A percentile compares a stretch with the other conserved stretches of the same genome.
Conservation (phyloP, 2,888 invertebrate genomes). For the Ptychoptera albimana region DNA sequence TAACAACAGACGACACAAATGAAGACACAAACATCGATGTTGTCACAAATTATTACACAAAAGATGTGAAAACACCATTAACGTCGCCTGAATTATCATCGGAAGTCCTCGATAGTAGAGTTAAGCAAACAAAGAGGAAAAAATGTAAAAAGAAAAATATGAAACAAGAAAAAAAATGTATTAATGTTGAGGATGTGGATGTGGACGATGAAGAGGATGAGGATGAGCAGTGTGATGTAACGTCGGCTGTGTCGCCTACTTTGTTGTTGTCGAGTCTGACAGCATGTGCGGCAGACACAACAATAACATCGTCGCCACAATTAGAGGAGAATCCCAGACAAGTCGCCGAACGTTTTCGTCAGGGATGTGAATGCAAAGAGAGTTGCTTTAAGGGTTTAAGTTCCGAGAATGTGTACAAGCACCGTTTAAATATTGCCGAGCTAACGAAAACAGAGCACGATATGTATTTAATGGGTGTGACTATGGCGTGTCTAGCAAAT, state of each 20-base stretch:
- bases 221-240: neutral
- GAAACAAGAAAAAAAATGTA: too few relatives aligned
- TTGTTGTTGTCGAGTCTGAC: neutral
- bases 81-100: too few relatives aligned
- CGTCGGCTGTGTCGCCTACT: neutral
- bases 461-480: slow-evolving; percentile 75
- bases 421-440: slow-evolving; percentile 62
- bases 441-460: slow-evolving; percentile 67
- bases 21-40: too few relatives aligned
- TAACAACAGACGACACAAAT: too few relatives aligned
- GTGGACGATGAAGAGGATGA: too few relatives aligned
- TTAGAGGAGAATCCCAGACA: slow-evolving; percentile 50
- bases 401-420: slow-evolving; percentile 58
- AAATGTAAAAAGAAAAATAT: too few relatives aligned
- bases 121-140: too few relatives aligned
- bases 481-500: slow-evolving; percentile 64
- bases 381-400: slow-evolving; percentile 61
- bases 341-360: slow-evolving; percentile 49
- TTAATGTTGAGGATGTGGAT: too few relatives aligned
- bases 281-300: neutral
- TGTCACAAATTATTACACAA: too few relatives aligned
- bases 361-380: slow-evolving; percentile 64
- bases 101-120: too few relatives aligned
- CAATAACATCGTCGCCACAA: slow-evolving; percentile 11
- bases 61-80: too few relatives aligned